A percentile compares a stretch with the other conserved stretches of the same genome.
Evolutionary conservation across 2,888 invertebrate genomes (phyloP).

Genomic region (Maniola hyperantus): DNA sequence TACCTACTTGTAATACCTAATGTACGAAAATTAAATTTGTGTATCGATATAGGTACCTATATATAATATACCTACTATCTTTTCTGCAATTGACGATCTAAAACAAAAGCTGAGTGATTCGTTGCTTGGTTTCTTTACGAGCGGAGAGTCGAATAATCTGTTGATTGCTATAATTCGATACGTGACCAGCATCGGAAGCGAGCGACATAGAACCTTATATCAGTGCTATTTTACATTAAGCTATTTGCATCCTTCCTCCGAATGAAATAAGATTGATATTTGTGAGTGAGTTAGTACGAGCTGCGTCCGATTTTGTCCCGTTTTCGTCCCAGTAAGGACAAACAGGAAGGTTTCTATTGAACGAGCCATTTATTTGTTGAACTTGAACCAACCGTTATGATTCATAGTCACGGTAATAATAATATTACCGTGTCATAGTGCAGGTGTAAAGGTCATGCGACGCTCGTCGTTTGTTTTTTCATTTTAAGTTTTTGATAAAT

Average conservation of each 20-base stretch:
- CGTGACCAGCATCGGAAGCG: slow-evolving; percentile 63
- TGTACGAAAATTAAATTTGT: no score
- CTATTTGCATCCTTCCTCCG: slow-evolving; percentile 43
- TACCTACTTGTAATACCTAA: no score
- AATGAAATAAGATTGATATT: slow-evolving; percentile 45
- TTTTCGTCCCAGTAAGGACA: slow-evolving; percentile 62
- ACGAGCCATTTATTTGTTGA: slow-evolving; percentile 47
- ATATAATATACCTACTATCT: no score
- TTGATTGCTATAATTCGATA: slow-evolving; percentile 66
- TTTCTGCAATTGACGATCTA: no score
- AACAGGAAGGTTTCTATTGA: slow-evolving; percentile 74
- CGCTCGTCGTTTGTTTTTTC: slow-evolving; percentile 2
- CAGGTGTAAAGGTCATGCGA: slow-evolving; percentile 38
- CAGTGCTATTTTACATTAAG: slow-evolving; percentile 26
- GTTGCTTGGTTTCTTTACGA: slow-evolving; percentile 45
- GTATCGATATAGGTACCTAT: no score
- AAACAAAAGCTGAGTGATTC: slow-evolving; percentile 42
- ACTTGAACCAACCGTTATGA: slow-evolving; percentile 41
- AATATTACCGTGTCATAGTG: no score
- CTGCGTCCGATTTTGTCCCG: slow-evolving; percentile 47
- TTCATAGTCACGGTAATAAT: no score
- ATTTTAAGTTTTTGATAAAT: slow-evolving; percentile 6
- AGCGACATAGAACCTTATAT: slow-evolving; percentile 50
- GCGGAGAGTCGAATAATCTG: slow-evolving; percentile 58
- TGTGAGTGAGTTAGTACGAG: slow-evolving; percentile 33